phyloP scores from a whole-genome alignment of 2,797 vertebrate species.

The Salmo trutta region DNA sequence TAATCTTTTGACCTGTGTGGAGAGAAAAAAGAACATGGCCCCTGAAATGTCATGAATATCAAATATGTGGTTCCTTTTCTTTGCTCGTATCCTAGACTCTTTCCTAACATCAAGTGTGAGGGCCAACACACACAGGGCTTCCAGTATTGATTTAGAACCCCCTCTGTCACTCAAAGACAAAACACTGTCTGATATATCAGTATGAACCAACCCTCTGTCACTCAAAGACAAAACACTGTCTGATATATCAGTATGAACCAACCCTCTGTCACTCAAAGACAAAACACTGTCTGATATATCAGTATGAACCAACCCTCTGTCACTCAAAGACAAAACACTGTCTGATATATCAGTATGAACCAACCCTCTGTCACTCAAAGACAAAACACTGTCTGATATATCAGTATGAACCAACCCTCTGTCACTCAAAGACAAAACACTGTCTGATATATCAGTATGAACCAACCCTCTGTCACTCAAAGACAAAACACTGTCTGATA shows the following conservation, averaged over 20 bases:
- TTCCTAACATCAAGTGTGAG: conserved; percentile 22
- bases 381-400: background rate
- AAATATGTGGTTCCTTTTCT: conserved; percentile 19
- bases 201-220: background rate
- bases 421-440: too few species aligned
- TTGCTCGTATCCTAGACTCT: conserved; percentile 24
- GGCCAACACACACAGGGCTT: background rate
- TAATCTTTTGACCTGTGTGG: conserved; percentile 38
- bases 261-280: background rate
- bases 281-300: too few species aligned
- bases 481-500: too few species aligned
- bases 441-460: background rate
- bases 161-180: background rate
- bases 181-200: background rate
- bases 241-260: background rate
- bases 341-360: background rate
- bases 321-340: too few species aligned
- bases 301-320: too few species aligned
- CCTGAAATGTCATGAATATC: conserved; percentile 48
- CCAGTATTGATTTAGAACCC: background rate
- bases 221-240: too few species aligned
- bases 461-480: too few species aligned
- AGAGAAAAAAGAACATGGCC: conserved; percentile 4
- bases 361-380: too few species aligned
- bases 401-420: background rate